A percentile compares a stretch with the other conserved stretches of the same genome.
Conservation (phyloP, 2,113 vertebrate genomes). For the Corythornis madagascariensis region DNA sequence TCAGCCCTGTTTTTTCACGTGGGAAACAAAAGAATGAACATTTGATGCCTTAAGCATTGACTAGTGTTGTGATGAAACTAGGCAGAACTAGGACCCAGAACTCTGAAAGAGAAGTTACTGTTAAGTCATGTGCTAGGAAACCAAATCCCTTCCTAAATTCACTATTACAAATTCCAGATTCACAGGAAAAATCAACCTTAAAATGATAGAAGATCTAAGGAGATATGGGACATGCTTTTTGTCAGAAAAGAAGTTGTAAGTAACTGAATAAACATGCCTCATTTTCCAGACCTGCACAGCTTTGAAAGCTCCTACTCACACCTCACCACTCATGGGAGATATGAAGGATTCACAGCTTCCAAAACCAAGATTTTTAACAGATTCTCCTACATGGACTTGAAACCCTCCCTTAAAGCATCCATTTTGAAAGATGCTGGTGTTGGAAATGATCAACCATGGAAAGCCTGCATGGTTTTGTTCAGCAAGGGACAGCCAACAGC, state of each 20-base stretch:
- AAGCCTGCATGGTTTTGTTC: background rate
- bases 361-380: background rate
- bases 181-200: background rate
- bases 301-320: background rate
- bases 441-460: background rate
- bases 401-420: background rate
- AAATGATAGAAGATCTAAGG: background rate
- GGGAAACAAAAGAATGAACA: background rate
- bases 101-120: background rate
- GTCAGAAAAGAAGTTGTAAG: background rate
- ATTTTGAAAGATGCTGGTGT: background rate
- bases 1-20: background rate
- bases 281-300: background rate
- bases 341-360: background rate
- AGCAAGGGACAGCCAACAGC: background rate
- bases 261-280: background rate
- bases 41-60: background rate
- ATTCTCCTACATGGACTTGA: background rate
- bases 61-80: background rate
- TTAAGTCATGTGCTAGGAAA: background rate
- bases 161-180: background rate
- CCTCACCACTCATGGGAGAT: background rate
- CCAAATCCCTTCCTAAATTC: background rate
- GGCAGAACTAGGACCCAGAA: background rate
- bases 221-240: background rate